Percentiles rank a stretch among this genome's conserved stretches.
phyloP scores from a whole-genome alignment of 2,888 invertebrate genomes.

The Cenopis cana region DNA sequence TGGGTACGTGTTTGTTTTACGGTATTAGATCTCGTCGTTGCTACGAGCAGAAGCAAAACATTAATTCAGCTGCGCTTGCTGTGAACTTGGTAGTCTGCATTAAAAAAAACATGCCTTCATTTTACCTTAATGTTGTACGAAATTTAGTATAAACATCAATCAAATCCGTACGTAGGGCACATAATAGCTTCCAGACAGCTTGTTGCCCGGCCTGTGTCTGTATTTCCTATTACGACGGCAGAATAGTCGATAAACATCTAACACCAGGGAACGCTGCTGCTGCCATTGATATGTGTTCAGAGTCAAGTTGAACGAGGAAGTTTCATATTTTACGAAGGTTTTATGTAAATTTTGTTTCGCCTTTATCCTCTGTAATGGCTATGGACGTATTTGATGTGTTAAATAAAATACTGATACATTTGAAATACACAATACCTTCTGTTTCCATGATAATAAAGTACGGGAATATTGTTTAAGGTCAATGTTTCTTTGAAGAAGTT shows the following conservation, averaged over 20 bases:
- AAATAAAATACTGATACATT: slow-evolving; percentile 27
- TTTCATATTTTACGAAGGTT: slow-evolving; percentile 43
- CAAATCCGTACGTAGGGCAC: slow-evolving; percentile 8
- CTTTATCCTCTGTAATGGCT: slow-evolving; percentile 38
- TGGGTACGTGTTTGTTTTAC: slow-evolving; percentile 22
- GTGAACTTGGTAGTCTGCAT: slow-evolving; percentile 14
- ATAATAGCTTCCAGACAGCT: slow-evolving; percentile 33
- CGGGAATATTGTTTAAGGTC: not conserved
- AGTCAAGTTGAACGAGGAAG: slow-evolving; percentile 38
- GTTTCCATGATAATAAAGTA: not conserved
- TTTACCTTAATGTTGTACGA: slow-evolving; percentile 16
- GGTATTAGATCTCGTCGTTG: slow-evolving; percentile 3
- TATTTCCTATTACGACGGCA: slow-evolving; percentile 38
- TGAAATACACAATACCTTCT: slow-evolving; percentile 20
- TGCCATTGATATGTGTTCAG: slow-evolving; percentile 32
- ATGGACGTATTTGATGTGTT: slow-evolving; percentile 26
- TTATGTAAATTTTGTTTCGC: slow-evolving; percentile 43
- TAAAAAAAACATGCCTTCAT: slow-evolving; percentile 6
- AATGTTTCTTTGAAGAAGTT: not conserved
- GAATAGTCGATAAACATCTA: slow-evolving; percentile 42
- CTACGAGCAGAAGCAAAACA: slow-evolving; percentile 11
- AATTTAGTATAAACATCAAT: slow-evolving; percentile 30
- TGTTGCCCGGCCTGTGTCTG: slow-evolving; percentile 20
- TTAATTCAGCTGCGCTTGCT: slow-evolving; percentile 23
- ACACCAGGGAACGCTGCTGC: slow-evolving; percentile 38